Conservation (phyloP, 2,113 vertebrate species). For the Acanthisitta chloris region DNA sequence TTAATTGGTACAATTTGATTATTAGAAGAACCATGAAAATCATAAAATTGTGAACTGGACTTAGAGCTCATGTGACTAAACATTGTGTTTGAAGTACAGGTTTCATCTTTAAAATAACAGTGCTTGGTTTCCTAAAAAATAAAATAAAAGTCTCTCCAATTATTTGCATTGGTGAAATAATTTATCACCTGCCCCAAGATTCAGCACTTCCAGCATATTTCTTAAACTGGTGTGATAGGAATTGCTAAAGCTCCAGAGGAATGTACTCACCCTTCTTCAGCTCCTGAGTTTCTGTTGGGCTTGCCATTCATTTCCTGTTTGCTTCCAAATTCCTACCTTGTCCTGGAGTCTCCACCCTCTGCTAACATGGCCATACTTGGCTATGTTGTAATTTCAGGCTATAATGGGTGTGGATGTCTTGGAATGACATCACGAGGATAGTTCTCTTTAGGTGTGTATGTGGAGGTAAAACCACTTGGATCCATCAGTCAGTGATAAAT, state of each 20-base stretch:
- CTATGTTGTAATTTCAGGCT: slow-evolving; percentile 52
- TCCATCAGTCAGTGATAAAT: background rate
- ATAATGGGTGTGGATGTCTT: slow-evolving; percentile 35
- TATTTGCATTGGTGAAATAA: background rate
- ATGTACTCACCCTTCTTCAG: background rate
- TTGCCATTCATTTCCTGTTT: slow-evolving; percentile 62
- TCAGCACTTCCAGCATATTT: background rate
- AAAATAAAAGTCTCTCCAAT: background rate
- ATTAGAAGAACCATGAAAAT: background rate
- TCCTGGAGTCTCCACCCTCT: slow-evolving; percentile 37
- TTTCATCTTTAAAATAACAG: background rate
- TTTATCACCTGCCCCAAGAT: background rate
- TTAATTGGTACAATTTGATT: background rate
- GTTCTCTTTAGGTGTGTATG: background rate
- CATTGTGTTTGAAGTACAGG: background rate
- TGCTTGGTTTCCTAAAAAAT: background rate
- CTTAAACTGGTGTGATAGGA: background rate
- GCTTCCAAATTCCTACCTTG: slow-evolving; percentile 63
- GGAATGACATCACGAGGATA: slow-evolving; percentile 10
- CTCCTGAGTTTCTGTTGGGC: slow-evolving; percentile 20
- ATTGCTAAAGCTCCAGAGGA: background rate
- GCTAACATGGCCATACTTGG: slow-evolving; percentile 43
- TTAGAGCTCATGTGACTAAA: background rate
- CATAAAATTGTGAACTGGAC: background rate
- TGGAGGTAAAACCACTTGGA: background rate